These are phyloP conservation scores for Chloroclystis v-ata DNA, from an alignment of 2,888 invertebrate species.

Conservation along the genomic window DNA sequence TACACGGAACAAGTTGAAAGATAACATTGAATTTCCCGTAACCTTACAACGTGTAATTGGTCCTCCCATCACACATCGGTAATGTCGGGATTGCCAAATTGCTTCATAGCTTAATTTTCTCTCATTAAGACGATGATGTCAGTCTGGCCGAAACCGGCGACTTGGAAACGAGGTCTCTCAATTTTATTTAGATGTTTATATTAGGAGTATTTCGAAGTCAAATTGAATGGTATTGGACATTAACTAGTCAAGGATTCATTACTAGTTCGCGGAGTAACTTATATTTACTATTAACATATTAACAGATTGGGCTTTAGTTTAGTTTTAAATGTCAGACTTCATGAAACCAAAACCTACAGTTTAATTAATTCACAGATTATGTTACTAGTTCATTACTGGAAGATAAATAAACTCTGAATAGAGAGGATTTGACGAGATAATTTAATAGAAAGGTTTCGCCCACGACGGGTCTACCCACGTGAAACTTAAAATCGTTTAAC, in stretches of 20 bases:
- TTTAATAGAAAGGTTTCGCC: too few species aligned
- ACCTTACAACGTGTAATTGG: background rate
- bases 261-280: too few species aligned
- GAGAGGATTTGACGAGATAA: too few species aligned
- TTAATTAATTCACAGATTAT: background rate
- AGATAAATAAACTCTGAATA: too few species aligned
- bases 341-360: background rate
- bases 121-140: constrained; percentile 5
- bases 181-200: background rate
- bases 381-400: background rate
- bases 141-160: background rate
- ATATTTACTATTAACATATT: too few species aligned
- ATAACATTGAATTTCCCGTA: background rate
- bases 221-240: too few species aligned
- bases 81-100: background rate
- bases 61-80: background rate
- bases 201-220: background rate
- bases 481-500: too few species aligned
- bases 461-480: too few species aligned
- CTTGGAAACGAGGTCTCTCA: background rate
- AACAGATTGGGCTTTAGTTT: too few species aligned
- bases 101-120: constrained; percentile 2
- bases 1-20: background rate
- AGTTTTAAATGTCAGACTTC: background rate
- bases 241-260: too few species aligned